Conservation (phyloP, 2,113 vertebrate genomes). For the Camelus dromedarius region DNA sequence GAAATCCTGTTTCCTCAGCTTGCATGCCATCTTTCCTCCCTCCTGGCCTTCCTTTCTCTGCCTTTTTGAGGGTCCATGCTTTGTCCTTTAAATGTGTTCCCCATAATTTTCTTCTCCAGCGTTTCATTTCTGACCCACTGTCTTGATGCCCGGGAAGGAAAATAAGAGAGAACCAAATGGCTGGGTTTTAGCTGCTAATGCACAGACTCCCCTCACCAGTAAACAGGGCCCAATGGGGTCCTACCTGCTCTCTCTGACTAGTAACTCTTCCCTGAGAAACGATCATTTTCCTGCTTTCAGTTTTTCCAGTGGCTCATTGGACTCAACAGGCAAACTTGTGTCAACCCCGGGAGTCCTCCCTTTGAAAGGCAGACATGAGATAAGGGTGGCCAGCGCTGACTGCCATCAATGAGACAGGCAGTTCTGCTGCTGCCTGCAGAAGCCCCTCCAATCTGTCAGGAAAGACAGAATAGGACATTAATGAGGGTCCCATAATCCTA, state of each 20-base stretch:
- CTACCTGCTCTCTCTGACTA: neutral
- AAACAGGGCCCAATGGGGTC: neutral
- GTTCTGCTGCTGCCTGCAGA: neutral
- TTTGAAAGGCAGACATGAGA: neutral
- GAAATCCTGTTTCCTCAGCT: neutral
- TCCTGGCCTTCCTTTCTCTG: neutral
- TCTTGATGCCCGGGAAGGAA: neutral
- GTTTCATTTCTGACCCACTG: neutral
- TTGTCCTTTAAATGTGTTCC: neutral
- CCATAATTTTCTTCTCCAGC: neutral
- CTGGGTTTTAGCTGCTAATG: neutral
- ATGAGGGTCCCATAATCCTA: neutral
- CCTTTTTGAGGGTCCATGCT: neutral
- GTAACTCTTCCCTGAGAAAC: neutral
- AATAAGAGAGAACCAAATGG: neutral
- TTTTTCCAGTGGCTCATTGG: neutral
- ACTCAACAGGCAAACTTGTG: neutral
- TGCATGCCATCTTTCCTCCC: neutral
- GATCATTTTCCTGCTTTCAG: neutral
- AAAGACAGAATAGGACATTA: neutral
- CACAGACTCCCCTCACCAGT: neutral
- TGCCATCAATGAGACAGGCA: neutral
- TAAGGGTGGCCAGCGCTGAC: neutral
- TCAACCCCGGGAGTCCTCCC: no score
- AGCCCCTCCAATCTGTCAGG: neutral